Base-by-base conservation (phyloP, 2,888 invertebrate species). In the Drosophila hawaiiensis region DNA sequence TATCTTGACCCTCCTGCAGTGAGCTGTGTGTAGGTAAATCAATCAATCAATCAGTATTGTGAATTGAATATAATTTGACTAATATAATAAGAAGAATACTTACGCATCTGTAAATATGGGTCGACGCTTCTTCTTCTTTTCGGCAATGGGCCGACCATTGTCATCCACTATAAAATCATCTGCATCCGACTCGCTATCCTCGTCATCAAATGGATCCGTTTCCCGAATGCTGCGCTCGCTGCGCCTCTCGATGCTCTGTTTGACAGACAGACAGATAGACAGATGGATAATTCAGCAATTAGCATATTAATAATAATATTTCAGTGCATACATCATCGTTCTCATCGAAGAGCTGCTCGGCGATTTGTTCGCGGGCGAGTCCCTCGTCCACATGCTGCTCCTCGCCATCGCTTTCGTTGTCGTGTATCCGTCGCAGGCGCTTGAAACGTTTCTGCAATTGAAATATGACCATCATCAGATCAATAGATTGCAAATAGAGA, bases 121-220 rank as follows among this genome's bases (percentile, higher is more conserved):
- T 88, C 96, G 96, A 22, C 96, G 95, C 89, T 96, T 97, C 92
- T 96, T 97, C 90, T 96, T 96, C 78, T 96, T 96, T 78, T 97
- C 97, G 10, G 96, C 95, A 69, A 98, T 96, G 0, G 98, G 98
- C 82, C 97, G 95, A 1, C 97, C 98, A 89, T 99, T 98, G 91
- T 98, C 99, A 91, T 98, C 99, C 0, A 99, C 99, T 91, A 99
- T 99, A 92, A 99, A 99, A 93, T 98, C 98, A 94, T 98, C 98
- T 5, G 97, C 97, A 92, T 98, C 97, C 0, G 97, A 97, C 84
- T 96, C 96, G 74, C 97, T 97, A 71, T 96, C 95, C 83, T 97
- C 97, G 76, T 97, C 97, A 60, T 96, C 95, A 47, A 91, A 92
- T 53, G 86, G 68, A 37, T 92, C 92, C 0, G 94, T 94, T 3